A percentile compares a stretch with the other conserved stretches of the same genome.
phyloP scores from a whole-genome alignment of 1,140 invertebrate genomes.

The Hycleus phaleratus region DNA sequence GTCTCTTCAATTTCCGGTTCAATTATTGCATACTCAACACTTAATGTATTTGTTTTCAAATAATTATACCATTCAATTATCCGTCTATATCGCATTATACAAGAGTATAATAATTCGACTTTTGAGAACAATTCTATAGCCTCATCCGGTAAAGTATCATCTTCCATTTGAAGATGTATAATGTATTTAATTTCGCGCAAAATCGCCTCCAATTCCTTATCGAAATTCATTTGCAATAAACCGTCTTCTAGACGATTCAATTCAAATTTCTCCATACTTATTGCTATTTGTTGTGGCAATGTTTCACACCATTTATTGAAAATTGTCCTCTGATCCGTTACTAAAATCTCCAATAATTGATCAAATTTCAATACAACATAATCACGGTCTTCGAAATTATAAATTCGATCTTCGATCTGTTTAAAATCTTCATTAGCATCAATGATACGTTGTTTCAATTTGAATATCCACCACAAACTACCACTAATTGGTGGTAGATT shows the following conservation, averaged over 20 bases:
- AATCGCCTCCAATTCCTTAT: slow-evolving; percentile 43
- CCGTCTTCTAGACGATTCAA: slow-evolving; percentile 27
- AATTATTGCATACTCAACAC: slow-evolving; percentile 61
- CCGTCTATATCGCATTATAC: slow-evolving; percentile 43
- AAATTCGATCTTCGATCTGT: slow-evolving; percentile 45
- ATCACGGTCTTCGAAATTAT: slow-evolving; percentile 30
- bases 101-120: slow-evolving; percentile 45
- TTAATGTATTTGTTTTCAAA: slow-evolving; percentile 54
- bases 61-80: slow-evolving; percentile 58
- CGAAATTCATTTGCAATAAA: slow-evolving; percentile 43
- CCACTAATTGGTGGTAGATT: slow-evolving; percentile 68
- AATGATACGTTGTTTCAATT: slow-evolving; percentile 54
- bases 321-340: slow-evolving; percentile 32
- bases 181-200: slow-evolving; percentile 59
- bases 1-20: slow-evolving; percentile 55
- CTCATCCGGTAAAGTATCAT: slow-evolving; percentile 43
- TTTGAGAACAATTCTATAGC: slow-evolving; percentile 48
- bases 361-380: slow-evolving; percentile 38
- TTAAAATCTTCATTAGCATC: slow-evolving; percentile 54
- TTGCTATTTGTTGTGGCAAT: slow-evolving; percentile 37
- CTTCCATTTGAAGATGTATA: slow-evolving; percentile 48
- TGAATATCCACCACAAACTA: slow-evolving; percentile 61
- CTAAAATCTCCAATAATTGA: slow-evolving; percentile 38
- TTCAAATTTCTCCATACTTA: slow-evolving; percentile 39
- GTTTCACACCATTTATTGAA: slow-evolving; percentile 38